phyloP scores from a whole-genome alignment of 1,140 invertebrate genomes.

The Temnothorax curvispinosus region DNA sequence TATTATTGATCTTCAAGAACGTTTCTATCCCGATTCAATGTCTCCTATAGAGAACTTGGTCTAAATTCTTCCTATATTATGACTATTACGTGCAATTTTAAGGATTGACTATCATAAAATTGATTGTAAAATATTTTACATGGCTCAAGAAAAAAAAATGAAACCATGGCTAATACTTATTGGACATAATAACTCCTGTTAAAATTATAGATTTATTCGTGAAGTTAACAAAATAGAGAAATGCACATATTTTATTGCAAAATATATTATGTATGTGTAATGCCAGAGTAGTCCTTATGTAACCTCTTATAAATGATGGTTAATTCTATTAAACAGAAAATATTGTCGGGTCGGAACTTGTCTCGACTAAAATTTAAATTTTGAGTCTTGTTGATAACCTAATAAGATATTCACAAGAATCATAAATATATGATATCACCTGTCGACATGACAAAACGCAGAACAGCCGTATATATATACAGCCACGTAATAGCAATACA shows the following conservation, averaged over 20 bases:
- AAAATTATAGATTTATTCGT: slow-evolving; percentile 52
- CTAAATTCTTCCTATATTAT: neutral
- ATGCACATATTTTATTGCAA: slow-evolving; percentile 2
- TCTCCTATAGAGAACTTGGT: neutral
- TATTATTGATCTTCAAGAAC: neutral
- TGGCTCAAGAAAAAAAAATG: neutral
- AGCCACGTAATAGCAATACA: neutral
- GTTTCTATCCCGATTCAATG: slow-evolving; percentile 35
- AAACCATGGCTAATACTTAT: neutral
- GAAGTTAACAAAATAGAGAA: slow-evolving; percentile 5
- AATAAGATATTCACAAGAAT: slow-evolving; percentile 29
- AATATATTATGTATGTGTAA: slow-evolving; percentile 21
- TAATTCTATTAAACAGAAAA: slow-evolving; percentile 19
- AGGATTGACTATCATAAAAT: neutral
- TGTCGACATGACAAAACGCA: neutral
- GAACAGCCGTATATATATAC: too few relatives aligned
- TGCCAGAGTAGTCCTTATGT: slow-evolving; percentile 7
- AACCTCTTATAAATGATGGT: slow-evolving; percentile 45
- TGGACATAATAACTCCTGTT: slow-evolving; percentile 18
- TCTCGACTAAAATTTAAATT: slow-evolving; percentile 45
- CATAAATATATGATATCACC: too few relatives aligned
- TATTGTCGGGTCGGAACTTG: neutral
- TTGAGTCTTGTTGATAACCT: slow-evolving; percentile 40
- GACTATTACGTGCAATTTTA: neutral
- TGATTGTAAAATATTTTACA: neutral